Conservation (phyloP, 2,113 vertebrate genomes). For the Chinchilla lanigera region DNA sequence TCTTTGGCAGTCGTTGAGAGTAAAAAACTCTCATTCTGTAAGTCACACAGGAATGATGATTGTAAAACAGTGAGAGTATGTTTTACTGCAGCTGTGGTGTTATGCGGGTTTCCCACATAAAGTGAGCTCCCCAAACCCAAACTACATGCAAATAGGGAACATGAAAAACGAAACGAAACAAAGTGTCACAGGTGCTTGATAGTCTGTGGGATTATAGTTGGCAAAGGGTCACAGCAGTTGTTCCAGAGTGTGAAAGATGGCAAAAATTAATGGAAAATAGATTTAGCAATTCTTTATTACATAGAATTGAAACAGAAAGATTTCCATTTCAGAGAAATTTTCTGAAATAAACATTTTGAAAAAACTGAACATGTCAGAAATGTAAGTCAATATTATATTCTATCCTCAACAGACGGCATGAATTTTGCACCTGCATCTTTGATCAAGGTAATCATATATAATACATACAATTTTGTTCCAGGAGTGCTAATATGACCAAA, state of each 20-base stretch:
- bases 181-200: not conserved
- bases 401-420: not conserved
- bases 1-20: not conserved
- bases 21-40: not conserved
- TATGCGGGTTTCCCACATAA: not conserved
- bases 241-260: not conserved
- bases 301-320: not conserved
- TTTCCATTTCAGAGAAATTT: constrained; percentile 17
- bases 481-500: not conserved
- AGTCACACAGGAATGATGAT: not conserved
- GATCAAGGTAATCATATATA: not conserved
- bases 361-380: not conserved
- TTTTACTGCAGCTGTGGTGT: not conserved
- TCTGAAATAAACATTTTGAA: not conserved
- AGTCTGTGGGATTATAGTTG: not conserved
- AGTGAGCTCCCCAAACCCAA: not conserved
- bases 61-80: not conserved
- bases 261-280: not conserved
- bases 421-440: not conserved
- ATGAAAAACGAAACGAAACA: not conserved
- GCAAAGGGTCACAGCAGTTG: not conserved
- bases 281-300: not conserved
- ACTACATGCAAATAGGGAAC: not conserved
- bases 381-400: not conserved
- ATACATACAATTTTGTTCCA: not conserved